phyloP scores from a whole-genome alignment of 35 echinoderm and acorn worm species.

The Amphiura filiformis region DNA sequence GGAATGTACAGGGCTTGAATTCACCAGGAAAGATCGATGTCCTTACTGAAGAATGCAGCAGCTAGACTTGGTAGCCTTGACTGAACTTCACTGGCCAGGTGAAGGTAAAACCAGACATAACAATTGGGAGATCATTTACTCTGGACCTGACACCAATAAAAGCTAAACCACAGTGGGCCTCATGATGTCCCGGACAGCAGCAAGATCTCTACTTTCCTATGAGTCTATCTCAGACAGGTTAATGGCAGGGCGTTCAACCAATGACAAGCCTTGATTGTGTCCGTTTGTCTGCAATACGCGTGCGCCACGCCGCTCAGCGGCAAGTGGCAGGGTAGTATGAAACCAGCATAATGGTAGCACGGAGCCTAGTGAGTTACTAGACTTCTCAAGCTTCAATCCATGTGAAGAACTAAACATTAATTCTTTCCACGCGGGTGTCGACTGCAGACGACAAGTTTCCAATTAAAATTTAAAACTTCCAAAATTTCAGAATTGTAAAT shows the following conservation, averaged over 20 bases:
- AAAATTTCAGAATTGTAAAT: too few relatives aligned
- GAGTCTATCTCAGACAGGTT: not conserved
- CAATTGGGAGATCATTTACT: not conserved
- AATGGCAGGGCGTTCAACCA: not conserved
- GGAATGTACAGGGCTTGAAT: slow-evolving; percentile 14
- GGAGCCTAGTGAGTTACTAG: too few relatives aligned
- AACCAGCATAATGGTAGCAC: too few relatives aligned
- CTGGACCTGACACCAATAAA: not conserved
- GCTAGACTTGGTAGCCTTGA: not conserved
- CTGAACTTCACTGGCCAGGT: not conserved
- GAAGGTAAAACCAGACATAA: not conserved
- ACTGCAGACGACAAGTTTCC: too few relatives aligned
- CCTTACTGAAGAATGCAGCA: not conserved
- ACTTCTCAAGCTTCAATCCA: too few relatives aligned
- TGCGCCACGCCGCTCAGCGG: too few relatives aligned
- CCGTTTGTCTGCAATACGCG: too few relatives aligned
- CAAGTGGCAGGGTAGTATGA: too few relatives aligned
- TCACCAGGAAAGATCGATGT: slow-evolving; percentile 16
- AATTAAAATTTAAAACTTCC: too few relatives aligned
- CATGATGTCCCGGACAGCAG: not conserved
- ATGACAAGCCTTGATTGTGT: too few relatives aligned
- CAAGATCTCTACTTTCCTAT: not conserved
- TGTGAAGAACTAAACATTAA: too few relatives aligned
- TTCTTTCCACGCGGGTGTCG: too few relatives aligned
- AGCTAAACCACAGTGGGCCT: not conserved